Evolutionary conservation across 92 coral and sea anemone genomes (phyloP).

Genomic region (Porites evermanni): DNA sequence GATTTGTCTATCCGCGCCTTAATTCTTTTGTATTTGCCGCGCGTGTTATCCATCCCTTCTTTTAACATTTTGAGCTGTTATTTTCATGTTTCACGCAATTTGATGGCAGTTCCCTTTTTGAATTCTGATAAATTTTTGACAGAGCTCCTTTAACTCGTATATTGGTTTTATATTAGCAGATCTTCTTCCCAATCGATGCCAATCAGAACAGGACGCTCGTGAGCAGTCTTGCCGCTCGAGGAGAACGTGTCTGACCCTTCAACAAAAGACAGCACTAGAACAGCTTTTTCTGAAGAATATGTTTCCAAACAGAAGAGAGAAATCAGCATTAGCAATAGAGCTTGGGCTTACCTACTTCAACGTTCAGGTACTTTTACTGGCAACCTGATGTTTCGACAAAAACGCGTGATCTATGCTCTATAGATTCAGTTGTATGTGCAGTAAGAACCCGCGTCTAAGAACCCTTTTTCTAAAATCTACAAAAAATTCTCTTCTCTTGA

Average conservation of each 20-base stretch:
- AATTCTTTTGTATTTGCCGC: no score
- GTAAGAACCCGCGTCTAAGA: no score
- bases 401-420: no score
- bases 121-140: not conserved
- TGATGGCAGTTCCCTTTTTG: not conserved
- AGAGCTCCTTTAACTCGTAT: not conserved
- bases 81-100: not conserved
- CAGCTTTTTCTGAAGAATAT: not conserved
- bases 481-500: no score
- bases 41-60: no score
- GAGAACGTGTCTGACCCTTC: constrained; percentile 1
- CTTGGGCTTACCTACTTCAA: not conserved
- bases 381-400: no score
- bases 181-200: not conserved
- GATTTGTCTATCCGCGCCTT: no score
- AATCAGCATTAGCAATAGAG: not conserved
- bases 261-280: constrained; percentile 5
- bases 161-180: not conserved
- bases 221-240: not conserved
- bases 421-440: no score
- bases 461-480: no score
- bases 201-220: not conserved
- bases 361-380: not conserved
- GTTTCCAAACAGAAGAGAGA: not conserved
- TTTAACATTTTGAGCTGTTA: not conserved